These are phyloP conservation scores for Diaphora mendica DNA, from an alignment of 2,888 invertebrate genomes.

Conservation along the genomic window DNA sequence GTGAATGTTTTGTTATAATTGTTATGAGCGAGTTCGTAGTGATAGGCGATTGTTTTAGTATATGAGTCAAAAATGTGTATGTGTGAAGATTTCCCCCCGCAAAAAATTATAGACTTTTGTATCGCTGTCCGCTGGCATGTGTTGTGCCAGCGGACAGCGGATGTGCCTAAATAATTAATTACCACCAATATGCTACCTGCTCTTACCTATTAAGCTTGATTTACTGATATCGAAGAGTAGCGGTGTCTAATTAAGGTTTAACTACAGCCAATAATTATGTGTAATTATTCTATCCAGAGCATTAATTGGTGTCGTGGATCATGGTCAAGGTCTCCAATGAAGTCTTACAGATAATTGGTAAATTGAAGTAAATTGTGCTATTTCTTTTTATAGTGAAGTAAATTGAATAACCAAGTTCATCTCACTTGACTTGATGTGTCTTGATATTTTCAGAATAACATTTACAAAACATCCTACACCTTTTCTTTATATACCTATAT, in stretches of 20 bases:
- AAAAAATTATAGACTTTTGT: no score
- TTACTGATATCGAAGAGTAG: neutral
- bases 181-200: neutral
- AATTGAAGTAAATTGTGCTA: neutral
- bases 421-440: neutral
- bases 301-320: neutral
- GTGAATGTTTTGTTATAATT: no score
- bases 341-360: neutral
- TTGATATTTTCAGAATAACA: neutral
- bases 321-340: neutral
- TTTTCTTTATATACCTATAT: neutral
- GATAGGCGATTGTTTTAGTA: no score
- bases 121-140: no score
- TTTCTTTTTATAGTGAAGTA: neutral
- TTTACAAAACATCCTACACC: neutral
- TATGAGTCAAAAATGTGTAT: no score
- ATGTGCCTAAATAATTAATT: neutral
- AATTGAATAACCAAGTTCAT: neutral
- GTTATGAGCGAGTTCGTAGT: no score
- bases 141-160: no score
- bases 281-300: constrained; percentile 12
- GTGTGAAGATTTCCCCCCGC: no score
- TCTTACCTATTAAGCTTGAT: neutral
- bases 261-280: neutral
- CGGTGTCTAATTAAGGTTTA: constrained; percentile 8